A percentile compares a stretch with the other conserved stretches of the same genome.
Conservation (phyloP, 1,140 invertebrate genomes). For the Holcopasites calliopsidis region DNA sequence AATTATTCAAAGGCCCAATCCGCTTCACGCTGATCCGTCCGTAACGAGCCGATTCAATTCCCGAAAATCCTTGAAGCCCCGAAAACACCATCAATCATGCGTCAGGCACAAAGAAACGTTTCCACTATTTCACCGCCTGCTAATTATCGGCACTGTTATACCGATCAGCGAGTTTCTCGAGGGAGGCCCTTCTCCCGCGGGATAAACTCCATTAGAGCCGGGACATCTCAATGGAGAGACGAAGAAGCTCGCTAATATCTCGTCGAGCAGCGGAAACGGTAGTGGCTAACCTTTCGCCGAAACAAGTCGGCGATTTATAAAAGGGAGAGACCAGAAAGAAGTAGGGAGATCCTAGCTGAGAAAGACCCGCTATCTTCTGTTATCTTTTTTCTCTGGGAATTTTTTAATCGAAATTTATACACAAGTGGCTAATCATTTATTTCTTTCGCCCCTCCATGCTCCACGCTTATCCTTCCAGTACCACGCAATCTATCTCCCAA, state of each 20-base stretch:
- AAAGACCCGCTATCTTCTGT: too few relatives aligned
- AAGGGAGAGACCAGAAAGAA: slow-evolving; percentile 26
- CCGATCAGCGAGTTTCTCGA: background rate
- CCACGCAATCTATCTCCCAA: too few relatives aligned
- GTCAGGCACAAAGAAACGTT: background rate
- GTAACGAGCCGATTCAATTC: background rate
- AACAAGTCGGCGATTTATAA: slow-evolving; percentile 48
- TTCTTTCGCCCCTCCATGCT: background rate
- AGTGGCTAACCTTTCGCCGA: slow-evolving; percentile 51
- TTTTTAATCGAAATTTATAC: too few relatives aligned
- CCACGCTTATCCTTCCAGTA: too few relatives aligned
- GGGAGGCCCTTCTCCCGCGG: background rate
- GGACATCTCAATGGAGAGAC: background rate
- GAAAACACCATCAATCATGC: background rate
- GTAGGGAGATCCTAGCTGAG: too few relatives aligned
- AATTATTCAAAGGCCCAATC: too few relatives aligned
- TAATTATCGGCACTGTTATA: background rate
- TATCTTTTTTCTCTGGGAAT: too few relatives aligned
- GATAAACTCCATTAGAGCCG: background rate
- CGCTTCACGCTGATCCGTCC: background rate
- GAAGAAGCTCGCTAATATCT: slow-evolving; percentile 7
- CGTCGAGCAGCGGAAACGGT: slow-evolving; percentile 38
- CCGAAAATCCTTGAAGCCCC: background rate
- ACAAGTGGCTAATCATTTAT: too few relatives aligned
- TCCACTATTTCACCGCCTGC: background rate